phyloP scores from a whole-genome alignment of 2,113 vertebrate genomes.

The Tylochromis polylepis region DNA sequence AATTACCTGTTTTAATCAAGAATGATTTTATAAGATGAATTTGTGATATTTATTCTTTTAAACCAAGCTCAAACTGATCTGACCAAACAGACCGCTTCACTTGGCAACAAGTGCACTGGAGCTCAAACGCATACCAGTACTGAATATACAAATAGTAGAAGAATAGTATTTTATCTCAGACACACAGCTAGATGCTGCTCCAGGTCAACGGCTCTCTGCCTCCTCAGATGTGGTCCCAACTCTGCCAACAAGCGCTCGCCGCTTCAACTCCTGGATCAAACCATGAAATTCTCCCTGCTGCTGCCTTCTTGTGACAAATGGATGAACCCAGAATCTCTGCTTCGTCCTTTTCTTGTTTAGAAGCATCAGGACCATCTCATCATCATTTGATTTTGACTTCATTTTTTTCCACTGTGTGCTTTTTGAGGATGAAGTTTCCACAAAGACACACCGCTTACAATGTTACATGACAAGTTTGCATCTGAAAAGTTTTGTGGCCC shows the following conservation, averaged over 20 bases:
- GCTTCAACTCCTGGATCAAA: background rate
- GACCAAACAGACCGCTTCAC: background rate
- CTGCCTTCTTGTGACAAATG: background rate
- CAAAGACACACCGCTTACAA: background rate
- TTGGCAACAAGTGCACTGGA: background rate
- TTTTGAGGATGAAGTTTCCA: background rate
- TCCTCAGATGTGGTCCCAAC: background rate
- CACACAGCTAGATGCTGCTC: background rate
- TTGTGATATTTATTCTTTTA: background rate
- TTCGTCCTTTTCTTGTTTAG: background rate
- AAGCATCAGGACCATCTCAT: background rate
- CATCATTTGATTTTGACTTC: background rate
- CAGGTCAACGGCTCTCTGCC: background rate
- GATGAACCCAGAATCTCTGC: background rate
- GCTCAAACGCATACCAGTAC: background rate
- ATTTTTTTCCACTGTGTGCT: background rate
- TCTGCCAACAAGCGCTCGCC: accelerated
- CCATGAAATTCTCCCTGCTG: background rate
- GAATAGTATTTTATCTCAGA: background rate
- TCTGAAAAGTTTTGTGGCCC: background rate
- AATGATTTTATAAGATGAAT: background rate
- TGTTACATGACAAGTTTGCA: background rate
- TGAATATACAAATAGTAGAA: background rate
- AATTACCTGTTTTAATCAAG: background rate
- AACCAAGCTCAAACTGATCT: background rate